These are phyloP conservation scores for Haliclona indistincta DNA, from an alignment of 37 sponge, comb jelly and placozoan species.

Conservation along the genomic window DNA sequence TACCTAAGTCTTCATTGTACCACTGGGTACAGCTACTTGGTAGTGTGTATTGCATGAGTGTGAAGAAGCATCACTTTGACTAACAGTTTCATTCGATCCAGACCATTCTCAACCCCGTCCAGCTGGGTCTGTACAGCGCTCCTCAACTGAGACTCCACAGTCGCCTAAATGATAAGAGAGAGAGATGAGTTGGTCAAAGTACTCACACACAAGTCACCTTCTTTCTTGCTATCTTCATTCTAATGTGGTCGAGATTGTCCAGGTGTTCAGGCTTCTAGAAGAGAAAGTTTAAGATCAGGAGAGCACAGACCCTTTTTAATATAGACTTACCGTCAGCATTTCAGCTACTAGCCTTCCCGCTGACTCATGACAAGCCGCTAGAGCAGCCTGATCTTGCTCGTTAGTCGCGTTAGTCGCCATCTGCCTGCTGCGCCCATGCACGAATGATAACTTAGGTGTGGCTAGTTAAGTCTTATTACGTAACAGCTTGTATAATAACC, in stretches of 20 bases:
- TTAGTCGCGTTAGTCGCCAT: background rate
- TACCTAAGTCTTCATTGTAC: no score
- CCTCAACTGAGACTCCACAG: conserved; percentile 80
- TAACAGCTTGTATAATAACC: no score
- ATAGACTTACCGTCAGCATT: conserved; percentile 38
- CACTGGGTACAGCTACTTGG: no score
- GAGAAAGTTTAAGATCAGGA: background rate
- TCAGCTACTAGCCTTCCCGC: conserved; percentile 49
- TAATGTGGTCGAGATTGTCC: conserved; percentile 64
- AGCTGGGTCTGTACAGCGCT: conserved; percentile 91
- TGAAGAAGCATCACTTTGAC: background rate
- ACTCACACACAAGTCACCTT: conserved; percentile 39
- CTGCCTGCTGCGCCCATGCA: no score
- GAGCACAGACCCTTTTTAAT: background rate
- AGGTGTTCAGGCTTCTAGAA: conserved; percentile 69
- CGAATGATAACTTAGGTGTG: no score
- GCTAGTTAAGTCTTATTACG: no score
- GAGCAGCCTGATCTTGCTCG: conserved; percentile 30
- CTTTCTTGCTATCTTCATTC: conserved; percentile 54
- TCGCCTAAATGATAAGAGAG: conserved; percentile 34
- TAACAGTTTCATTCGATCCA: conserved; percentile 64
- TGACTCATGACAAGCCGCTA: conserved; percentile 26
- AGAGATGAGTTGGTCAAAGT: background rate
- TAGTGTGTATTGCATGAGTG: no score
- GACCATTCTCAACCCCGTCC: conserved; percentile 89